These are phyloP conservation scores for Chesias legatella DNA, from an alignment of 2,888 invertebrate species.

Conservation along the genomic window DNA sequence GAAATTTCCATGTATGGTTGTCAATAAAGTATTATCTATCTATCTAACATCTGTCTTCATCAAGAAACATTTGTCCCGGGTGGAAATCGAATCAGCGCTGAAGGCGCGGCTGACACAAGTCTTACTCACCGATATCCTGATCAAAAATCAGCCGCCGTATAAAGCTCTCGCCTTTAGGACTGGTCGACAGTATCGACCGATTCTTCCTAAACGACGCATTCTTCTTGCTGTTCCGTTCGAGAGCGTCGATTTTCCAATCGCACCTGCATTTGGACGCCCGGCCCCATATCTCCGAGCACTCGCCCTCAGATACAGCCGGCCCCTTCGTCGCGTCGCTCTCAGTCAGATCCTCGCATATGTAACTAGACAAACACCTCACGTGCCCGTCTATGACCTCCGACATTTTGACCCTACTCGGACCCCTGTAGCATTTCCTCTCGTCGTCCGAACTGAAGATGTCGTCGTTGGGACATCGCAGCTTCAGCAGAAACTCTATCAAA, in stretches of 20 bases:
- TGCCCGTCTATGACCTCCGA: conserved; percentile 58
- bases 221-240: conserved; percentile 73
- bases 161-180: conserved; percentile 63
- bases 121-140: conserved; percentile 64
- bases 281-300: conserved; percentile 81
- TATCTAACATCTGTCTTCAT: too few relatives aligned
- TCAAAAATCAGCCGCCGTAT: conserved; percentile 70
- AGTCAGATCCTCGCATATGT: conserved; percentile 63
- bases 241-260: conserved; percentile 79
- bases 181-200: conserved; percentile 69
- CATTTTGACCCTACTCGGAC: conserved; percentile 53
- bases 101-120: too few relatives aligned
- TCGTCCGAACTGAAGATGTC: conserved; percentile 82
- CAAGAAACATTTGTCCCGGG: too few relatives aligned
- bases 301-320: conserved; percentile 77
- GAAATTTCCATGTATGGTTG: too few relatives aligned
- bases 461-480: conserved; percentile 65
- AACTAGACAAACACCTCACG: conserved; percentile 66
- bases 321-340: conserved; percentile 58
- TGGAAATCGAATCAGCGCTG: too few relatives aligned
- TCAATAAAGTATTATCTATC: too few relatives aligned
- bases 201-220: conserved; percentile 77
- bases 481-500: conserved; percentile 58
- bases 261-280: conserved; percentile 81
- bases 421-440: conserved; percentile 59